Conservation (phyloP, 1,140 invertebrate genomes). For the Polypedilum vanderplanki region DNA sequence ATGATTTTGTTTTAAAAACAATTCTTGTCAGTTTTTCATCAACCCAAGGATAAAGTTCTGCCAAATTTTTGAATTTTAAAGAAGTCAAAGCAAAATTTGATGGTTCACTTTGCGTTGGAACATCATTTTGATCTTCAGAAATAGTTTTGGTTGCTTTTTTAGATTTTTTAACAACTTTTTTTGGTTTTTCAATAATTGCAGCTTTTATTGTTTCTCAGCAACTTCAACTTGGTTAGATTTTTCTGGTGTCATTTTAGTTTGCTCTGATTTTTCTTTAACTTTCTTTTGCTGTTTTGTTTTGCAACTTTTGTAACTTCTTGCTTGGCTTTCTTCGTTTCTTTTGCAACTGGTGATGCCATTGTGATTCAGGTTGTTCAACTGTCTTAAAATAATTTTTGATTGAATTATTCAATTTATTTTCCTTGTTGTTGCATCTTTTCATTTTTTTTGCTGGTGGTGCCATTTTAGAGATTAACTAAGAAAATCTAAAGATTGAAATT, state of each 20-base stretch:
- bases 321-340: background rate
- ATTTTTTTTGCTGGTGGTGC: background rate
- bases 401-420: background rate
- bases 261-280: background rate
- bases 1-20: background rate
- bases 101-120: background rate
- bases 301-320: background rate
- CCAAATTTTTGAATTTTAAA: background rate
- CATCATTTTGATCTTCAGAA: background rate
- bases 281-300: background rate
- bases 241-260: no score
- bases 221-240: background rate
- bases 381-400: background rate
- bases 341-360: background rate
- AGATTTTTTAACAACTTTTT: background rate
- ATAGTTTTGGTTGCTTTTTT: background rate
- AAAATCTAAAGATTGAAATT: no score
- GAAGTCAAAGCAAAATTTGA: background rate
- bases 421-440: background rate
- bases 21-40: background rate
- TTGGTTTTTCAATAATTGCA: background rate
- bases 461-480: no score
- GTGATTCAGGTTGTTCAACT: background rate
- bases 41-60: background rate
- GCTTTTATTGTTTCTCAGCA: background rate